A percentile compares a stretch with the other conserved stretches of the same genome.
Evolutionary conservation across 2,888 invertebrate genomes (phyloP).

Genomic region (Dolichopus griseipennis): DNA sequence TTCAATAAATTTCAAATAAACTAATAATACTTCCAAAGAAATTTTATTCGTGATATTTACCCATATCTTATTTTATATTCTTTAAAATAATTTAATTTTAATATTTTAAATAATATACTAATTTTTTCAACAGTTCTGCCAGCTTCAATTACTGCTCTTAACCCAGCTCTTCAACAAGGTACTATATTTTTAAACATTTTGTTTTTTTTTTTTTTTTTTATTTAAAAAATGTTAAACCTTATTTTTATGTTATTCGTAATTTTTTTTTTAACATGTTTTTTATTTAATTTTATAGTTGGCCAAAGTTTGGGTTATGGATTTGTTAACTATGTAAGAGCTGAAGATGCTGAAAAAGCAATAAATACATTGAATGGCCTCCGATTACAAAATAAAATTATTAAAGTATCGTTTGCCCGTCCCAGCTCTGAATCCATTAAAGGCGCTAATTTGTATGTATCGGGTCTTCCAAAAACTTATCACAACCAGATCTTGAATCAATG

Average conservation of each 20-base stretch:
- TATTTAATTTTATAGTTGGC: slow-evolving; percentile 45
- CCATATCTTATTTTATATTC: too few relatives aligned
- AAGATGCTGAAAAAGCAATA: slow-evolving; percentile 98
- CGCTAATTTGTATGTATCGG: slow-evolving; percentile 94
- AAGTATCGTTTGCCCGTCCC: slow-evolving; percentile 95
- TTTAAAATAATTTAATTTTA: too few relatives aligned
- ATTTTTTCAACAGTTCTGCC: slow-evolving; percentile 34
- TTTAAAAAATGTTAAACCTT: too few relatives aligned
- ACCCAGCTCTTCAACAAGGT: slow-evolving; percentile 43
- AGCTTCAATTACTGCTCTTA: slow-evolving; percentile 41
- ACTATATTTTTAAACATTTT: neutral
- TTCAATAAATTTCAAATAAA: too few relatives aligned
- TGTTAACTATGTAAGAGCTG: slow-evolving; percentile 96
- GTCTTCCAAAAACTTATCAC: slow-evolving; percentile 96
- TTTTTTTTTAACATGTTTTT: slow-evolving; percentile 4
- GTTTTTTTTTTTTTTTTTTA: neutral
- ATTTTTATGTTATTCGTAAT: too few relatives aligned
- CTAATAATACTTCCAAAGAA: too few relatives aligned
- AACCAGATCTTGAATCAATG: slow-evolving; percentile 86
- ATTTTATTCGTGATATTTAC: too few relatives aligned
- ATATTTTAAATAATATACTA: too few relatives aligned
- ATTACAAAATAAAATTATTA: slow-evolving; percentile 98
- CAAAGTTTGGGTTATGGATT: slow-evolving; percentile 99
- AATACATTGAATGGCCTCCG: slow-evolving; percentile 95
- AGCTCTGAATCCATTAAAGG: slow-evolving; percentile 98